Percentiles rank a stretch among this genome's conserved stretches.
Conservation (phyloP, 2,797 vertebrate genomes). For the Muraenolepis orangiensis region DNA sequence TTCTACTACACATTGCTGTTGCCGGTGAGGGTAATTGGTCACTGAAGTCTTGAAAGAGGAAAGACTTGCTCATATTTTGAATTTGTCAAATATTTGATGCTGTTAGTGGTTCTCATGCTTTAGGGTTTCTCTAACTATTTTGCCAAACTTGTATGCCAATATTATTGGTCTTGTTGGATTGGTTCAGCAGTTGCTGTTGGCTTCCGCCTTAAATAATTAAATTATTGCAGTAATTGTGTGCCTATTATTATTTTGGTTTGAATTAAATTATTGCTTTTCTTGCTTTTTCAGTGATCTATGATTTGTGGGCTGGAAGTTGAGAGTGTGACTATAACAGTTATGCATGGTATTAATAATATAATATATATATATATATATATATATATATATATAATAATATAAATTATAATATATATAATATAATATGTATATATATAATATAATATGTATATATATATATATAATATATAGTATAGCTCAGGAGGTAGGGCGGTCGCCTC, state of each 20-base stretch:
- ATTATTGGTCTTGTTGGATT: constrained; percentile 41
- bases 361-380: background rate
- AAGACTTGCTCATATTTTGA: background rate
- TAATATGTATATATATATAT: too few species aligned
- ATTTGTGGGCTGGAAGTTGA: background rate
- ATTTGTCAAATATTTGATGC: constrained; percentile 6
- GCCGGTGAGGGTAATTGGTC: background rate
- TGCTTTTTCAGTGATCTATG: constrained; percentile 2
- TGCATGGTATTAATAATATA: background rate
- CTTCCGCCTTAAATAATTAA: constrained; percentile 60
- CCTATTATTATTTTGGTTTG: constrained; percentile 61
- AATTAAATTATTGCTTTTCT: constrained; percentile 60
- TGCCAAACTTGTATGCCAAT: constrained; percentile 36
- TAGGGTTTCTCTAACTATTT: constrained; percentile 2
- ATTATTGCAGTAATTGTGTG: constrained; percentile 51
- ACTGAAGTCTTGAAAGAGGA: background rate
- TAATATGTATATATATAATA: too few species aligned
- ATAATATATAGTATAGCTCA: too few species aligned
- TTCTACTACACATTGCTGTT: background rate
- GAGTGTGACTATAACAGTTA: background rate
- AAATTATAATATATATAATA: too few species aligned
- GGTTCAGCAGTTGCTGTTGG: constrained; percentile 52
- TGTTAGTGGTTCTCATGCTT: constrained; percentile 13
- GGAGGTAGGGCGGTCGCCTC: too few species aligned
- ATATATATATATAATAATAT: too few species aligned